Evolutionary conservation across 1,140 invertebrate genomes (phyloP).

Genomic region (Sesamia nonagrioides): DNA sequence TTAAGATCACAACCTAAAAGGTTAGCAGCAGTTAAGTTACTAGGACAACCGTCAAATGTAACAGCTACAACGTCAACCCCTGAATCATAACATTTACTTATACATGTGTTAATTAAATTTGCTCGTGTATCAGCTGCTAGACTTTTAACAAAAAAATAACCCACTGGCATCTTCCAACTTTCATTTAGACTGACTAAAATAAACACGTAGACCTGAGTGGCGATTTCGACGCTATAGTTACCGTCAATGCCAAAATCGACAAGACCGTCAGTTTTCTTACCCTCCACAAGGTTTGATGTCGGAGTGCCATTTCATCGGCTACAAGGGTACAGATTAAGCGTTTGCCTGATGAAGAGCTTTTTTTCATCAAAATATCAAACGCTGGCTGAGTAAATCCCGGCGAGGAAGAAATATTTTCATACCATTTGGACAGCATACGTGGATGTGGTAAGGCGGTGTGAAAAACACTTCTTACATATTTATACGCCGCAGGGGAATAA

Average conservation of each 20-base stretch:
- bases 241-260: slow-evolving; percentile 36
- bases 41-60: too few species aligned
- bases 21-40: too few species aligned
- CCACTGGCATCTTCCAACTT: too few species aligned
- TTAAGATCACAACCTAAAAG: too few species aligned
- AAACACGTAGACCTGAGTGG: not conserved
- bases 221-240: slow-evolving; percentile 20
- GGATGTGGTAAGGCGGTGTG: slow-evolving; percentile 61
- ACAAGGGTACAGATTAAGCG: slow-evolving; percentile 46
- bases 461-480: slow-evolving; percentile 59
- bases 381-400: slow-evolving; percentile 56
- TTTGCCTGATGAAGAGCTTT: slow-evolving; percentile 34
- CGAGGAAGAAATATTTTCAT: slow-evolving; percentile 54
- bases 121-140: too few species aligned
- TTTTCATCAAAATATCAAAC: slow-evolving; percentile 53
- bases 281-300: slow-evolving; percentile 45
- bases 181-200: too few species aligned
- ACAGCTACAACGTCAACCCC: too few species aligned
- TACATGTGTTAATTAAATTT: too few species aligned
- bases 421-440: slow-evolving; percentile 65
- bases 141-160: too few species aligned
- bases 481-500: slow-evolving; percentile 64
- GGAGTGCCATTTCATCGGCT: slow-evolving; percentile 55
- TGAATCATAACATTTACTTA: too few species aligned
- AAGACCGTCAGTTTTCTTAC: slow-evolving; percentile 19